Conservation (phyloP, 30 jellyfish, hydroid and myxozoan species). For the Aurelia aurita complex sp. Pacific region DNA sequence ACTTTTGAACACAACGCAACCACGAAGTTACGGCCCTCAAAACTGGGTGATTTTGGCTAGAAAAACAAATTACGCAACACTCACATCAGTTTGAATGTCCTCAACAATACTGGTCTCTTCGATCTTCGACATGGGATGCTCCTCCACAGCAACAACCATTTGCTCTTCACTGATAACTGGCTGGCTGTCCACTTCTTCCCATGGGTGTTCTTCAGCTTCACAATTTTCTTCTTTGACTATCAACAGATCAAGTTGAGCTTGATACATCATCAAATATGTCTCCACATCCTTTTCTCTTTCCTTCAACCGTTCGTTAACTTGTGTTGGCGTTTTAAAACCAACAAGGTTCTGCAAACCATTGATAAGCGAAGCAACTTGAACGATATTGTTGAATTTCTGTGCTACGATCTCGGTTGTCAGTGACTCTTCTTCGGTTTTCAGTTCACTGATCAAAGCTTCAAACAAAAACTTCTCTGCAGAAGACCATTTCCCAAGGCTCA, state of each 20-base stretch:
- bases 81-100: neutral
- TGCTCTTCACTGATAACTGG: neutral
- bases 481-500: slow-evolving; percentile 83
- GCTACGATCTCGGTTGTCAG: slow-evolving; percentile 87
- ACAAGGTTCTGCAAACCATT: slow-evolving; percentile 59
- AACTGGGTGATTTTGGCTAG: neutral
- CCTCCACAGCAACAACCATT: neutral
- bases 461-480: slow-evolving; percentile 80
- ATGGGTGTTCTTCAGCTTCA: neutral
- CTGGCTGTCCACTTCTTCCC: neutral
- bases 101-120: neutral
- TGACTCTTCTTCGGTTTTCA: slow-evolving; percentile 87
- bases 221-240: slow-evolving; percentile 12
- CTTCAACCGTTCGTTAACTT: slow-evolving; percentile 74
- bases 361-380: slow-evolving; percentile 68
- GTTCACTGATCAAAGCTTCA: slow-evolving; percentile 89
- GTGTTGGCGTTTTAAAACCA: slow-evolving; percentile 78
- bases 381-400: slow-evolving; percentile 77
- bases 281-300: slow-evolving; percentile 94
- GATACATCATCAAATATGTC: slow-evolving; percentile 77
- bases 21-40: no score
- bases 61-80: neutral
- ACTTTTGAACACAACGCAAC: no score
- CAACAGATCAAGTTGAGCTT: slow-evolving; percentile 77
- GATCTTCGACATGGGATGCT: neutral